Percentiles rank a stretch among this genome's conserved stretches.
Evolutionary conservation across 2,797 vertebrate species (phyloP).

Genomic region (Anguilla obscura): DNA sequence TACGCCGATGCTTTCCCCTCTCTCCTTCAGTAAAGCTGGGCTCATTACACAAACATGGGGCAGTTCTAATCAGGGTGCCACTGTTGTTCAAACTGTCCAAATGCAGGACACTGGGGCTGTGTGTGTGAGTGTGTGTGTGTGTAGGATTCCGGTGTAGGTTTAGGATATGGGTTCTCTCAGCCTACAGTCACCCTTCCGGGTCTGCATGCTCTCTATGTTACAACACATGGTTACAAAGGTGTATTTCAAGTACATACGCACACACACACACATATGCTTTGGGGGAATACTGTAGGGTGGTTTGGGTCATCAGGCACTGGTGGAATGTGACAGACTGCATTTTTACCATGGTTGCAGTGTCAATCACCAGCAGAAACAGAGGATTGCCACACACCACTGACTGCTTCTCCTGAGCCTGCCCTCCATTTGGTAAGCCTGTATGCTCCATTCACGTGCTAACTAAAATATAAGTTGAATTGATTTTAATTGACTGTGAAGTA

Average conservation of each 20-base stretch:
- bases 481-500: conserved; percentile 54
- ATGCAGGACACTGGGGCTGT: background rate
- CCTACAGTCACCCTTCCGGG: background rate
- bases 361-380: background rate
- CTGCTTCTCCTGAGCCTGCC: background rate
- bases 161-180: background rate
- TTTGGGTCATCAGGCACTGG: background rate
- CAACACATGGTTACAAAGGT: background rate
- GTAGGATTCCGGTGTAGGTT: too few relatives aligned
- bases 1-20: too few relatives aligned
- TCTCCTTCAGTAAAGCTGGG: background rate
- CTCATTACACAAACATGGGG: background rate
- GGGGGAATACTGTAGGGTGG: background rate
- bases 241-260: background rate
- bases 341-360: background rate
- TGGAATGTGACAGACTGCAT: background rate
- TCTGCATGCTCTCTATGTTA: background rate
- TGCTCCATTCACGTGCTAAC: conserved; percentile 35
- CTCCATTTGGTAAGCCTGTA: conserved; percentile 23
- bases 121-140: background rate
- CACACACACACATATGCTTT: background rate
- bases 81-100: background rate
- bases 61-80: background rate
- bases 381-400: background rate
- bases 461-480: conserved; percentile 50